phyloP scores from a whole-genome alignment of 2,888 invertebrate species.

The Deilephila elpenor region DNA sequence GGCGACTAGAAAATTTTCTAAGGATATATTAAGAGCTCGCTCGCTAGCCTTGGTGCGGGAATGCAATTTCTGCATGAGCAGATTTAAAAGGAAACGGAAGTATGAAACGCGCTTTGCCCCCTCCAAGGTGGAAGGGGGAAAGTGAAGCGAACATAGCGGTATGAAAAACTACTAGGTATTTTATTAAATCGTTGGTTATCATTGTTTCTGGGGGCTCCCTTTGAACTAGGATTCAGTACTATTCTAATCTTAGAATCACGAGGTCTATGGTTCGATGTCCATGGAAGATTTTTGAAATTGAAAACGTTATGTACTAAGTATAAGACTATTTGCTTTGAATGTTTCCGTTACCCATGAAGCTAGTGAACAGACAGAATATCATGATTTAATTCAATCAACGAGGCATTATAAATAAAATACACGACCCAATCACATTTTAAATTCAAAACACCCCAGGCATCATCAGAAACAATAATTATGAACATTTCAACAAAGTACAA shows the following conservation, averaged over 20 bases:
- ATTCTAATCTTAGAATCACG: too few relatives aligned
- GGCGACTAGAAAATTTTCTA: background rate
- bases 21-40: background rate
- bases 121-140: background rate
- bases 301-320: too few relatives aligned
- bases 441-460: background rate
- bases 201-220: background rate
- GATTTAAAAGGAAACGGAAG: constrained; percentile 12
- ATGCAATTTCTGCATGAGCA: constrained; percentile 9
- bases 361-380: too few relatives aligned
- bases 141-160: background rate
- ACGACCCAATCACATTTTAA: background rate
- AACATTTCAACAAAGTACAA: background rate
- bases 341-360: too few relatives aligned
- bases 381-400: too few relatives aligned
- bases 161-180: background rate
- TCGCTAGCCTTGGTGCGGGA: background rate
- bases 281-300: too few relatives aligned
- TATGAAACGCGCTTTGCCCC: background rate
- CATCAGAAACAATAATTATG: background rate
- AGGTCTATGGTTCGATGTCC: too few relatives aligned
- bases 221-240: background rate
- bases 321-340: too few relatives aligned
- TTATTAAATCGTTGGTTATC: background rate
- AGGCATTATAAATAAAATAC: background rate